phyloP scores from a whole-genome alignment of 2,888 invertebrate species.

The Acanthosepion pharaonis region DNA sequence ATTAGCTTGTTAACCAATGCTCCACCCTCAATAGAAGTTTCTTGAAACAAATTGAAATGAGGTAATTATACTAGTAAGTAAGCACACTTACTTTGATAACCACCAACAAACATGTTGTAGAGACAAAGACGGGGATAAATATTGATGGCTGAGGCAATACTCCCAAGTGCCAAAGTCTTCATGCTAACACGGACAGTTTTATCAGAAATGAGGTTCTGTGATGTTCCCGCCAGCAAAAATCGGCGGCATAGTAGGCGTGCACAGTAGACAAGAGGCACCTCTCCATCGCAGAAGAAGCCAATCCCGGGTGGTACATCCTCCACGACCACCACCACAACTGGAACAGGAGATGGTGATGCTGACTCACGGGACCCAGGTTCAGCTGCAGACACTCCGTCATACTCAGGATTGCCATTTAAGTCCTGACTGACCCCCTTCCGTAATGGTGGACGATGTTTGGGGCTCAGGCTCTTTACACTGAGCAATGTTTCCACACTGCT shows the following conservation, averaged over 20 bases:
- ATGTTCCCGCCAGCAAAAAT: constrained; percentile 82
- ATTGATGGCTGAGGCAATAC: constrained; percentile 84
- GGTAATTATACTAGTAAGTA: neutral
- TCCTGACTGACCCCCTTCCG: constrained; percentile 61
- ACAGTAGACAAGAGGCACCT: constrained; percentile 82
- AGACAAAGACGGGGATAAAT: constrained; percentile 84
- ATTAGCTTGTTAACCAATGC: no score
- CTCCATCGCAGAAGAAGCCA: constrained; percentile 81
- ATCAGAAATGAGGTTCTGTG: constrained; percentile 79
- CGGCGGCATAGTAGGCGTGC: constrained; percentile 82
- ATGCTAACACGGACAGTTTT: constrained; percentile 88
- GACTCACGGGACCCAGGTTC: constrained; percentile 50
- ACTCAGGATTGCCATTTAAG: constrained; percentile 67
- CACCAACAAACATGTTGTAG: constrained; percentile 75
- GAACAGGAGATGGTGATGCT: constrained; percentile 47
- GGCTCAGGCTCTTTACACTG: constrained; percentile 68
- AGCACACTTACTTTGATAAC: constrained; percentile 51
- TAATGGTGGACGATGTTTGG: constrained; percentile 56
- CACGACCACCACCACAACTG: constrained; percentile 47
- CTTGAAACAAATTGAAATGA: no score
- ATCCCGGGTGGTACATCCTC: constrained; percentile 54
- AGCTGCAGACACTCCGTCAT: constrained; percentile 54
- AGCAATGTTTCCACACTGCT: constrained; percentile 70
- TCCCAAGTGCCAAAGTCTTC: constrained; percentile 89
- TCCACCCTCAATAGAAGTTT: no score